Evolutionary conservation across 2,113 vertebrate species (phyloP), one percentile per base, ranked within the genome.

Genomic region (Porphyrio hochstetteri): DNA sequence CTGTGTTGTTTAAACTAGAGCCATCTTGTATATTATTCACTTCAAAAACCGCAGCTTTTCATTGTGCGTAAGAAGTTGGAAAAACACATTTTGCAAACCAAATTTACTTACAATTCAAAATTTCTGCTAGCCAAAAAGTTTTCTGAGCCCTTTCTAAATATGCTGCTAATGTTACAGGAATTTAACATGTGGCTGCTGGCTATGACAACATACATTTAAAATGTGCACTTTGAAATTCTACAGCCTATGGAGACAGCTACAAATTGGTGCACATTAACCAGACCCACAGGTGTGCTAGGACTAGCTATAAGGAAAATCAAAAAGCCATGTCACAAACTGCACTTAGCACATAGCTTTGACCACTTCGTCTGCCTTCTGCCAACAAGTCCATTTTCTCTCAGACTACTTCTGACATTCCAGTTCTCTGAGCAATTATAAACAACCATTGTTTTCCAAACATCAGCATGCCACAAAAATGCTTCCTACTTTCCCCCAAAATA

Each of bases 391-490:
- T 96, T 96, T 96, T 93, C 93, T 82, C 88, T 69, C 69, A 2
- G 77, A 94, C 86, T 95, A 9, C 61, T 97, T 93, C 27, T 94
- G 65, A 86, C 92, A 95, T 97, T 97, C 95, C 95, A 93, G 61
- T 84, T 57, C 72, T 92, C 95, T 93, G 93, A 96, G 83, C 61
- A 93, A 92, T 91, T 95, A 86, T 94, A 97, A 97, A 96, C 90
- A 94, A 95, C 64, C 80, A 86, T 75, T 96, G 93, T 95, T 96
- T 96, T 92, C 55, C 92, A 90, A 96, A 95, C 92, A 92, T 79
- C 61, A 87, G 70, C 86, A 79, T 69, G 80, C 96, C 96, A 96
- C 94, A 97, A 95, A 92, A 94, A 96, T 96, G 93, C 86, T 96
- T 86, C 93, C 72, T 89, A 86, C 80, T 94, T 96, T 96, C 72